A percentile compares a stretch with the other conserved stretches of the same genome.
phyloP scores from a whole-genome alignment of 2,888 invertebrate genomes.

The Ceriagrion tenellum region DNA sequence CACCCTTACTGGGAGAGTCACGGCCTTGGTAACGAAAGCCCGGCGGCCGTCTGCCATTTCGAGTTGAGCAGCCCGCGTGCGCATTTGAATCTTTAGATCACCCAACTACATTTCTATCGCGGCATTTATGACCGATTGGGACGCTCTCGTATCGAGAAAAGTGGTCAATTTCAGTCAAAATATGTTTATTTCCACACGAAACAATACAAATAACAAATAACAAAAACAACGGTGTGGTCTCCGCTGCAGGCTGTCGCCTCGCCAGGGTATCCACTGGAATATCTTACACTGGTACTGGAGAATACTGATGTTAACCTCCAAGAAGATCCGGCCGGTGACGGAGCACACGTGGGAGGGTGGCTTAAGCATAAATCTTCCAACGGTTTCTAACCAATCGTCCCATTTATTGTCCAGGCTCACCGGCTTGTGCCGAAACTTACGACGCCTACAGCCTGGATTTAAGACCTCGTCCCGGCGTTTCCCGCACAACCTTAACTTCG shows the following conservation, averaged over 20 bases:
- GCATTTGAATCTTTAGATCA: neutral
- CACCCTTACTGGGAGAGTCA: too few relatives aligned
- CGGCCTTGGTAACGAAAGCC: too few relatives aligned
- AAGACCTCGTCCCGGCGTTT: neutral
- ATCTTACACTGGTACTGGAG: neutral
- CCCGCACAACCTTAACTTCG: slow-evolving; percentile 1
- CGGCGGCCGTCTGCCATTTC: too few relatives aligned
- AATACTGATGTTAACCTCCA: neutral
- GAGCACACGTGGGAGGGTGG: neutral
- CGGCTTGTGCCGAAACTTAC: too few relatives aligned
- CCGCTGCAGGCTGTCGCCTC: neutral
- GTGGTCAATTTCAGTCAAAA: neutral
- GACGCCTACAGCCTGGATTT: neutral
- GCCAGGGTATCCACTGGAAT: too few relatives aligned
- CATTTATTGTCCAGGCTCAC: too few relatives aligned
- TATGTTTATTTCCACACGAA: too few relatives aligned
- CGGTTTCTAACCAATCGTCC: too few relatives aligned
- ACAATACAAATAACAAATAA: neutral
- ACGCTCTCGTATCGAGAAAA: neutral
- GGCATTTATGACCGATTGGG: too few relatives aligned
- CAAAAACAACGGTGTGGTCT: too few relatives aligned
- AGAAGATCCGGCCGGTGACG: neutral
- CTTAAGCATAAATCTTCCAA: too few relatives aligned
- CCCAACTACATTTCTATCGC: neutral
- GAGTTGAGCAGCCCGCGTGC: neutral